Evolutionary conservation across 2,888 invertebrate species (phyloP).

Genomic region (Macrostomum cliftonense): DNA sequence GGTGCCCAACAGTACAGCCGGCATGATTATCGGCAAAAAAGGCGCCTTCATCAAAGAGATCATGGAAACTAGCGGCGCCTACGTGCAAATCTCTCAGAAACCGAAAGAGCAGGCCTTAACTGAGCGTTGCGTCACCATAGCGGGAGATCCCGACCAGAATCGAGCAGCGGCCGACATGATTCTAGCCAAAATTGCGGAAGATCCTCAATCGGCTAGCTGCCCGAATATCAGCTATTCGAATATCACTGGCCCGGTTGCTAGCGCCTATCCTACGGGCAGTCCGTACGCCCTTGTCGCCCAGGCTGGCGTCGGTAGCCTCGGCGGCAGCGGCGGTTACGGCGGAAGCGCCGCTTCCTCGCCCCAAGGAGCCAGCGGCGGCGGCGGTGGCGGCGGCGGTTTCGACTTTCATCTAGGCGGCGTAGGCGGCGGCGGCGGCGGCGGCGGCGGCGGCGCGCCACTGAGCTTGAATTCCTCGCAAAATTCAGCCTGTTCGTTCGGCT

Average conservation of each 20-base stretch:
- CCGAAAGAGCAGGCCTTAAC: constrained; percentile 36
- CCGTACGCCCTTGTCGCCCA: constrained; percentile 54
- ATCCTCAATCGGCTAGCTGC: constrained; percentile 83
- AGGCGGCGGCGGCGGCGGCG: too few species aligned
- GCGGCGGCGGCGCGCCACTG: too few species aligned
- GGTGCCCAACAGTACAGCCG: constrained; percentile 38
- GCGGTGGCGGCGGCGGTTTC: not conserved
- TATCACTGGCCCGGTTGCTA: constrained; percentile 44
- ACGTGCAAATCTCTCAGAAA: constrained; percentile 38
- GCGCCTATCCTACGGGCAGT: constrained; percentile 72
- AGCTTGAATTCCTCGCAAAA: too few species aligned
- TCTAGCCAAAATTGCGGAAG: constrained; percentile 84
- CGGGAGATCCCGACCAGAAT: constrained; percentile 29
- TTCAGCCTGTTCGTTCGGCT: too few species aligned
- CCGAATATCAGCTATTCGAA: constrained; percentile 89
- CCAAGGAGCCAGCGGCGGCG: not conserved
- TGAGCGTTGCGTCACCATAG: constrained; percentile 37
- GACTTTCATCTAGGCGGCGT: too few species aligned
- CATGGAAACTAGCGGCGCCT: constrained; percentile 37
- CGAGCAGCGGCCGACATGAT: constrained; percentile 50
- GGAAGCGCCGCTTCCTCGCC: not conserved
- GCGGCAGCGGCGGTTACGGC: too few species aligned
- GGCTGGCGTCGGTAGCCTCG: too few species aligned
- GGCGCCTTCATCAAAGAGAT: constrained; percentile 37
- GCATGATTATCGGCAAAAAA: constrained; percentile 38